Conservation (phyloP, 2,113 vertebrate genomes). For the Herpailurus yagouaroundi region DNA sequence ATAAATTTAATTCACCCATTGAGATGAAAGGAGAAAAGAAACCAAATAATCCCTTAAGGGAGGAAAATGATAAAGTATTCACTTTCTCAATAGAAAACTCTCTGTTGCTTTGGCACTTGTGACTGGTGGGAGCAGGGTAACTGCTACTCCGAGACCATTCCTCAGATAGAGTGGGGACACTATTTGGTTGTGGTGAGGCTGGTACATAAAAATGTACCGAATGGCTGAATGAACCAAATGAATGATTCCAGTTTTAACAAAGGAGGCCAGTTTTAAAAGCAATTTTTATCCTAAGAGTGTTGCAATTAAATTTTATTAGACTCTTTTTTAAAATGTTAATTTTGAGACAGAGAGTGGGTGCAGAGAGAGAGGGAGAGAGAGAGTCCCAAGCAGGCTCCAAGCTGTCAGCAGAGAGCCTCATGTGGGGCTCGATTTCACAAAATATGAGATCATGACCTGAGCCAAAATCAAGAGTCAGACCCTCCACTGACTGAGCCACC, state of each 20-base stretch:
- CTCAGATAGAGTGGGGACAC: neutral
- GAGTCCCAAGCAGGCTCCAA: too few relatives aligned
- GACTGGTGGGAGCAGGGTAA: neutral
- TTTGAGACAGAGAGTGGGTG: too few relatives aligned
- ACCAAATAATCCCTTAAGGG: neutral
- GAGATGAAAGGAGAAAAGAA: constrained; percentile 17
- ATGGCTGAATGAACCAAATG: neutral
- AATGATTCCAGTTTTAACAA: neutral
- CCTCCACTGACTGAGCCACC: too few relatives aligned
- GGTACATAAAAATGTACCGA: neutral
- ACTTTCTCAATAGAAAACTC: neutral
- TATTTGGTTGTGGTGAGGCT: neutral
- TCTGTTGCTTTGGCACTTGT: neutral
- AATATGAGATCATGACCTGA: too few relatives aligned
- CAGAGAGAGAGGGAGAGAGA: too few relatives aligned
- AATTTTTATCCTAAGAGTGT: neutral
- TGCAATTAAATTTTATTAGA: neutral
- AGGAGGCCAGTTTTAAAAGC: neutral
- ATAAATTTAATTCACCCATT: neutral
- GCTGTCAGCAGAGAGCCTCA: too few relatives aligned
- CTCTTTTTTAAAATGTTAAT: neutral
- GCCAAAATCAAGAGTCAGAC: too few relatives aligned
- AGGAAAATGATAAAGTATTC: neutral
- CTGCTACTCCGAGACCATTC: neutral
- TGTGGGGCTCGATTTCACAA: too few relatives aligned